phyloP scores from a whole-genome alignment of 2,888 invertebrate genomes.

The Ormyrus nitidulus region DNA sequence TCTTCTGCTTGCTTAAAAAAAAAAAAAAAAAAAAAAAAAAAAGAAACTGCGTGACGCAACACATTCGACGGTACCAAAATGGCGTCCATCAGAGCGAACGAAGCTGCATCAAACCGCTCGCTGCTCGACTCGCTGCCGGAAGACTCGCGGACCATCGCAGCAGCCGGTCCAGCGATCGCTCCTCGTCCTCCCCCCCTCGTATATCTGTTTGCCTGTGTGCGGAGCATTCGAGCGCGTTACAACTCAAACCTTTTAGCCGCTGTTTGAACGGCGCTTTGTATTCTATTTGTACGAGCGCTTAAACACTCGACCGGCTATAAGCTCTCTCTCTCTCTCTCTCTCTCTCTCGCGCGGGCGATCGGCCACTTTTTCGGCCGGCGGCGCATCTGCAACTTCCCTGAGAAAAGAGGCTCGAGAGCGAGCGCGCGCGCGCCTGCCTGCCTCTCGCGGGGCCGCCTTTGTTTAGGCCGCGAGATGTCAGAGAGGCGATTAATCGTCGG shows the following conservation, averaged over 20 bases:
- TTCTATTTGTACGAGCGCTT: slow-evolving; percentile 74
- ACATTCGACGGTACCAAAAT: too few species aligned
- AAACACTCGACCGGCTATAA: slow-evolving; percentile 68
- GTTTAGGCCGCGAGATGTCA: slow-evolving; percentile 44
- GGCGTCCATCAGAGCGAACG: too few species aligned
- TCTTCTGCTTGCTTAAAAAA: too few species aligned
- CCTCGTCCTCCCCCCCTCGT: neutral
- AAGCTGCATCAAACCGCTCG: too few species aligned
- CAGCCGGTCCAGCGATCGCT: neutral
- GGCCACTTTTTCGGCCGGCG: slow-evolving; percentile 29
- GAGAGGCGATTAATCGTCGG: slow-evolving; percentile 52
- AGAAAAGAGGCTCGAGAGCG: neutral
- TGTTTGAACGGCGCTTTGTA: slow-evolving; percentile 73
- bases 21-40: too few species aligned
- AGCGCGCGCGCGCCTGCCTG: neutral
- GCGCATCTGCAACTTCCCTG: slow-evolving; percentile 22
- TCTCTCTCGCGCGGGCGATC: neutral
- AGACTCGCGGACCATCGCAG: neutral
- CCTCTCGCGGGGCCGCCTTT: slow-evolving; percentile 15
- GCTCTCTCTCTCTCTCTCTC: slow-evolving; percentile 1
- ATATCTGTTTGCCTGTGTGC: slow-evolving; percentile 69
- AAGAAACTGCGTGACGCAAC: too few species aligned
- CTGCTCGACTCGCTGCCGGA: too few species aligned
- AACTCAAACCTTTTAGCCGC: slow-evolving; percentile 74
- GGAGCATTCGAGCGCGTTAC: slow-evolving; percentile 72